Percentiles rank a stretch among this genome's conserved stretches.
Conservation (phyloP, 2,888 invertebrate species). For the Mimas tiliae region DNA sequence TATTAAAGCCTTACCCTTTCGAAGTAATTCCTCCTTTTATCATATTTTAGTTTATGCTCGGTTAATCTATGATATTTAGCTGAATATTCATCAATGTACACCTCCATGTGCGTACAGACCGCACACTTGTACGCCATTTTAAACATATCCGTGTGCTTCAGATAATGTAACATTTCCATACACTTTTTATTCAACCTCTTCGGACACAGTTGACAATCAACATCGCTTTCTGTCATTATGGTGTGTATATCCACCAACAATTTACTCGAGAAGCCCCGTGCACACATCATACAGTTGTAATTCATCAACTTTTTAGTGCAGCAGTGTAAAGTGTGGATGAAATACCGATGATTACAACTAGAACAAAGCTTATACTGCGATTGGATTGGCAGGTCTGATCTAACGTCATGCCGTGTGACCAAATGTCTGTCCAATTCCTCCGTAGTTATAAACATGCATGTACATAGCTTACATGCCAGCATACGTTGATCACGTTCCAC, state of each 20-base stretch:
- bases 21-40: not conserved
- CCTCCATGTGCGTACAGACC: slow-evolving; percentile 37
- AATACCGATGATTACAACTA: slow-evolving; percentile 29
- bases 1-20: slow-evolving; percentile 32
- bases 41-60: slow-evolving; percentile 31
- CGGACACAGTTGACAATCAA: slow-evolving; percentile 46
- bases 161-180: slow-evolving; percentile 48
- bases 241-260: slow-evolving; percentile 35
- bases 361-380: slow-evolving; percentile 31
- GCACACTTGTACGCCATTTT: slow-evolving; percentile 47
- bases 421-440: slow-evolving; percentile 36
- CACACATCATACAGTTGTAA: slow-evolving; percentile 43
- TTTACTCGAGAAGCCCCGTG: slow-evolving; percentile 40
- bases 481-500: not conserved
- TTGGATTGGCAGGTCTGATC: slow-evolving; percentile 49
- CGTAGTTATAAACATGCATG: not conserved
- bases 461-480: slow-evolving; percentile 26
- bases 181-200: slow-evolving; percentile 39
- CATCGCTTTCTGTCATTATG: accelerated
- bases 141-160: slow-evolving; percentile 48
- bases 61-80: slow-evolving; percentile 31
- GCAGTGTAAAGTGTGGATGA: slow-evolving; percentile 34
- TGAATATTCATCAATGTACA: slow-evolving; percentile 33
- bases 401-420: no score
- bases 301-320: slow-evolving; percentile 36